Base-by-base conservation (phyloP, 1,140 invertebrate species). In the Cepaea nemoralis region DNA sequence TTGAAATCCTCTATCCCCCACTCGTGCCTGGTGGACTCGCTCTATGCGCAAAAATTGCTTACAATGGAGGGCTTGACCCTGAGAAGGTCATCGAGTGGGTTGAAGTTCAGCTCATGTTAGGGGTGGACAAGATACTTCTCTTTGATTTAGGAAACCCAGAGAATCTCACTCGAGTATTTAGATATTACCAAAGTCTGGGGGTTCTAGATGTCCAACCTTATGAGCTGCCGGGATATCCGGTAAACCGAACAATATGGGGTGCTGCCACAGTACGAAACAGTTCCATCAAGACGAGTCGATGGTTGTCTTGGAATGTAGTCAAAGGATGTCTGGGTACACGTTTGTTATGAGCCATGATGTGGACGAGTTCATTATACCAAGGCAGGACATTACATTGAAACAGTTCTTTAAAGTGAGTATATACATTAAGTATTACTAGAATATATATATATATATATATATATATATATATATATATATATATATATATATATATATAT, bases 81-180 rank as follows among this genome's bases (percentile, higher is more conserved):
- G 67, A 77, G 37, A 77, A 80, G 33, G 33, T 83, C 27, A 79
- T 81, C n/a, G 83, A 83, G 71, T 81, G 83, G 83, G 73, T 83
- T 27, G 83, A 83, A 55, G 31, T 83, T 0, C 83, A 83, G 59
- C 48, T 35, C 14, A 16, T 83, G 0, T 69, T 81, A 40, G 83
- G 83, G 2, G 83, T 83, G 37, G 80, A 82, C 74, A 77, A 82
- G 22, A 50, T 83, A 10, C 75, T 78, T 24, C 12, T 83, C 22
- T 78, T 55, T n/a, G 76, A 83, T 37, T 27, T 73, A 0, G 70
- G 31, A 8, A 80, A 80, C 55, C 59, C 78, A 10, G 73, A 77
- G 19, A 37, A 27, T 24, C 19, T 83, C 2, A 39, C 31, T 2
- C 81, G 48, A 31, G 78, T 83, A 16, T 81, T 83, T 37, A 27